Evolutionary conservation across 2,888 invertebrate genomes (phyloP).

Genomic region (Eudasyphora cyanicolor): DNA sequence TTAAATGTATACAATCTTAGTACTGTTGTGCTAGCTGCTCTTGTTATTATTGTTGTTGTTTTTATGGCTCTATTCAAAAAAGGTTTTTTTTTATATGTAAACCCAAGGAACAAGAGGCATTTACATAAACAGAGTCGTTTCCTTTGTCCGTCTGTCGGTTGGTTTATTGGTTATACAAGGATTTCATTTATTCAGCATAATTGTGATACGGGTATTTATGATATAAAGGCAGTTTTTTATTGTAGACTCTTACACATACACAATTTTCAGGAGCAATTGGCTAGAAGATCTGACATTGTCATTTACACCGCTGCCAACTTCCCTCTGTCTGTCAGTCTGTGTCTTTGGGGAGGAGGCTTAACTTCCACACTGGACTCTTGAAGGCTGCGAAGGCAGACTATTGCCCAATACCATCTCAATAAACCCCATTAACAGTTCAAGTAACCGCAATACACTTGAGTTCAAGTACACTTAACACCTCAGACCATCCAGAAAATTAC

Average conservation of each 20-base stretch:
- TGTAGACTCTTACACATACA: neutral
- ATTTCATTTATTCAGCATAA: slow-evolving; percentile 55
- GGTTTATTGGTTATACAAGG: slow-evolving; percentile 40
- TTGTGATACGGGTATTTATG: slow-evolving; percentile 56
- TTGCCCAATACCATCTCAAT: slow-evolving; percentile 2
- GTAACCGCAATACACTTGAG: slow-evolving; percentile 42
- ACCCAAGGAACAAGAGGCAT: neutral
- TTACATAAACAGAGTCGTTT: slow-evolving; percentile 2
- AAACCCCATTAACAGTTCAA: slow-evolving; percentile 31
- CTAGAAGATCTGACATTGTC: neutral
- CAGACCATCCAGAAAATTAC: neutral
- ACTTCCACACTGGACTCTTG: neutral
- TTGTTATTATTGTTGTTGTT: neutral
- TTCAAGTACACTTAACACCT: neutral
- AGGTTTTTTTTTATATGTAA: neutral
- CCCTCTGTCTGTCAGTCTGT: too few relatives aligned
- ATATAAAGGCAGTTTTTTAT: slow-evolving; percentile 39
- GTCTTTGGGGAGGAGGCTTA: neutral
- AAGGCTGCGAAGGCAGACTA: slow-evolving; percentile 7
- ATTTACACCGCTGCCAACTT: too few relatives aligned
- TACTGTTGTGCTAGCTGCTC: neutral
- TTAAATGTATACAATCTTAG: neutral
- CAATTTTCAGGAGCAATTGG: neutral
- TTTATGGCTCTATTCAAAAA: neutral
- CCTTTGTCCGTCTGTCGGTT: neutral